phyloP scores from a whole-genome alignment of 2,113 vertebrate species.

The Hypomesus transpacificus region DNA sequence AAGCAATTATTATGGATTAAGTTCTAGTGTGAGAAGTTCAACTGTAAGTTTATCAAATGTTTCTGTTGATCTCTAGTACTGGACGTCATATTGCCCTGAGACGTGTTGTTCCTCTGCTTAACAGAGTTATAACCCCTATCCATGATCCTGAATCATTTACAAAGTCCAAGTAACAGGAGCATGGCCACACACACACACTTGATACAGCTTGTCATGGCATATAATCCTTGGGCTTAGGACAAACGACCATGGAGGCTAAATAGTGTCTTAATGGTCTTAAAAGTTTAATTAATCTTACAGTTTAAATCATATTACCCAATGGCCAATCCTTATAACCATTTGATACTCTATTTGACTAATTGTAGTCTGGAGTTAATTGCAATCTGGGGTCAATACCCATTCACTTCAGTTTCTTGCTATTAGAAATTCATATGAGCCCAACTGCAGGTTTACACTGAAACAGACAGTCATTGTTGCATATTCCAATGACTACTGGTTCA shows the following conservation, averaged over 20 bases:
- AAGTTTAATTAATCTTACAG: too few relatives aligned
- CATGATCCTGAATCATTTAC: slow-evolving; percentile 34
- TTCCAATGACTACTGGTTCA: neutral
- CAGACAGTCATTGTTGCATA: slow-evolving; percentile 13
- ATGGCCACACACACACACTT: slow-evolving; percentile 5
- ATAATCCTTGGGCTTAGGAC: neutral
- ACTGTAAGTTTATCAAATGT: neutral
- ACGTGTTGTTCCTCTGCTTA: neutral
- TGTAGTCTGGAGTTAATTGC: too few relatives aligned
- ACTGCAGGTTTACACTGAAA: slow-evolving; percentile 2
- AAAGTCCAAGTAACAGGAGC: neutral
- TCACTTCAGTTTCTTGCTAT: neutral
- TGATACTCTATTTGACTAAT: too few relatives aligned
- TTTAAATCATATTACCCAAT: too few relatives aligned
- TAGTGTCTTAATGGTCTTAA: neutral
- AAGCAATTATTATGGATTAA: too few relatives aligned
- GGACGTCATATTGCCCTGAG: too few relatives aligned
- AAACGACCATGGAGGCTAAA: too few relatives aligned
- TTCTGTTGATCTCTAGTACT: neutral
- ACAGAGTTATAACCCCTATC: slow-evolving; percentile 14
- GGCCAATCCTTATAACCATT: too few relatives aligned
- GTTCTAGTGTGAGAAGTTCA: too few relatives aligned
- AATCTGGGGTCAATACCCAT: too few relatives aligned
- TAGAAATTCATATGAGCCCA: neutral
- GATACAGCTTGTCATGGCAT: neutral